Percentiles rank a stretch among this genome's conserved stretches.
Conservation (phyloP, 2,113 vertebrate species). For the Hippocampus mohnikei region DNA sequence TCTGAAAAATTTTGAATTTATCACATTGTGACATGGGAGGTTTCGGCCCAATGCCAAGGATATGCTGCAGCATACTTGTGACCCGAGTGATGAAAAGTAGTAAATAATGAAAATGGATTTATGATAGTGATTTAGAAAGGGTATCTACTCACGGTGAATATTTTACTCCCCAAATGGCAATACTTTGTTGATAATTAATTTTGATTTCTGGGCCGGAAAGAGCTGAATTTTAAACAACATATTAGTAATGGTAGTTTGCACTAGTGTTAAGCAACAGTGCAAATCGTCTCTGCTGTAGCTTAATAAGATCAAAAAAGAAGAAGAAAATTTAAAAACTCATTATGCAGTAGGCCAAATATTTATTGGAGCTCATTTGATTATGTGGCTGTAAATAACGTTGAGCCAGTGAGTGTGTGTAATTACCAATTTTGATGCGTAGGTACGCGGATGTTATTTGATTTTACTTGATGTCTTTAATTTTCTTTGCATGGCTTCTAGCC, state of each 20-base stretch:
- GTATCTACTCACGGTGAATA: no score
- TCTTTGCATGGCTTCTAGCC: background rate
- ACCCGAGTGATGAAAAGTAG: no score
- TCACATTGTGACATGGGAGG: no score
- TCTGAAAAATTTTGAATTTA: no score
- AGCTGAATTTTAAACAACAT: no score
- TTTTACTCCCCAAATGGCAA: no score
- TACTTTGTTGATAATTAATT: no score
- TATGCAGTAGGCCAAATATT: background rate
- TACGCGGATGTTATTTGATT: slow-evolving; percentile 8
- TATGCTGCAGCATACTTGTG: no score
- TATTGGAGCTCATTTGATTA: background rate
- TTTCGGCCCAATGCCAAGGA: no score
- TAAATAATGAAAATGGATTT: no score
- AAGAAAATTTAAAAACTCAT: background rate
- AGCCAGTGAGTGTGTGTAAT: background rate
- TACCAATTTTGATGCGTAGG: background rate
- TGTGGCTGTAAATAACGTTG: background rate
- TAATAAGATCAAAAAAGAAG: background rate
- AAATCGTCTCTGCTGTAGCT: background rate
- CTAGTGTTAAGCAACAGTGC: background rate
- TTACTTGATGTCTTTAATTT: slow-evolving; percentile 4
- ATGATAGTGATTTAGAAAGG: no score
- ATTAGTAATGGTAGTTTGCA: background rate
- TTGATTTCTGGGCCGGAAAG: no score